Base-by-base conservation (phyloP, 2,797 vertebrate species). In the Telmatherina bonti region DNA sequence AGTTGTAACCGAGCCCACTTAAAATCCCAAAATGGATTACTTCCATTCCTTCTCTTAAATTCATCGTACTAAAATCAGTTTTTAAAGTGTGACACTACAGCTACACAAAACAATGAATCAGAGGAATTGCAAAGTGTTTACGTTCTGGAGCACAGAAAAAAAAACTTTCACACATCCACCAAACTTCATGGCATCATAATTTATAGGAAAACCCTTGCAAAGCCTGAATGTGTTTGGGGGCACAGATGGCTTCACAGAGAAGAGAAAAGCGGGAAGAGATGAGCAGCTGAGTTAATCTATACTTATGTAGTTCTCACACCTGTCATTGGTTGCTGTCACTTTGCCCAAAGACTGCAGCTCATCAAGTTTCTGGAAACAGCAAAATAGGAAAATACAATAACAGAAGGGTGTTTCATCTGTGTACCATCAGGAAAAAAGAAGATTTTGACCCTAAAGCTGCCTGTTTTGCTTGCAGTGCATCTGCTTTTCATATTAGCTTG, bases 401-500 rank as follows among this genome's bases (percentile, higher is more conserved):
- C 10, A 15, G 11, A 51, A 13, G 11, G 49, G 24, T 26, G 49
- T 52, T 13, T 26, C n/a, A n/a, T n/a, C n/a, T n/a, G n/a, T n/a
- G n/a, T n/a, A n/a, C n/a, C n/a, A n/a, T n/a, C n/a, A n/a, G n/a
- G n/a, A n/a, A n/a, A n/a, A n/a, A n/a, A n/a, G n/a, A n/a, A n/a
- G n/a, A n/a, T n/a, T n/a, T n/a, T n/a, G n/a, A n/a, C n/a, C n/a
- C n/a, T n/a, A n/a, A n/a, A n/a, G n/a, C n/a, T n/a, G 36, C 30
- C 18, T 6, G 13, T 60, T 22, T 36, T 38, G 52, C 56, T 12
- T 55, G 26, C 52, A 60, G 70, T 67, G 70, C 85, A 82, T 88
- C 82, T 84, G 82, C 63, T 86, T 89, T 83, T 74, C 51, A 51
- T 77, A 68, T 83, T 67, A 56, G 29, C 6, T 4, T 24, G 51